phyloP scores from a whole-genome alignment of 2,888 invertebrate species.

The Vesta saturnalis region DNA sequence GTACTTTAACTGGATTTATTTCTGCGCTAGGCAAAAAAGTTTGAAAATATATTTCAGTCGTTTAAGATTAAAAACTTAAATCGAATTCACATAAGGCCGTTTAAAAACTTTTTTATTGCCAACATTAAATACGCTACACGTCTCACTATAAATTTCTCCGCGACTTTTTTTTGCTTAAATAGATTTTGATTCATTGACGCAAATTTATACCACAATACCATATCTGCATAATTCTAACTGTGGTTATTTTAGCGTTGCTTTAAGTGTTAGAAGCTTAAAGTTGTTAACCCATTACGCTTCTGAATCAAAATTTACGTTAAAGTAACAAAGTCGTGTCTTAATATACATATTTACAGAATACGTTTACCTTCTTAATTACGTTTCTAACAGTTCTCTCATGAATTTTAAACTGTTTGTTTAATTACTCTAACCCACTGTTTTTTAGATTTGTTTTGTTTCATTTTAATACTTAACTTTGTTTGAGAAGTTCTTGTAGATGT shows the following conservation, averaged over 20 bases:
- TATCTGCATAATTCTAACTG: not conserved
- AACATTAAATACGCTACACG: constrained; percentile 4
- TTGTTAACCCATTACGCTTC: not conserved
- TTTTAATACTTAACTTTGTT: too few species aligned
- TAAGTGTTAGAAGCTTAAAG: not conserved
- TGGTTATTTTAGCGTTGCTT: not conserved
- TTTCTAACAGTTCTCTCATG: constrained; percentile 7
- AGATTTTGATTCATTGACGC: not conserved
- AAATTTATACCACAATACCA: not conserved
- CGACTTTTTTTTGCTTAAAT: not conserved
- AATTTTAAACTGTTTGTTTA: constrained; percentile 13
- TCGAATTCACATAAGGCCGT: not conserved
- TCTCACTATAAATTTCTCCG: not conserved
- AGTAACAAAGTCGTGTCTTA: constrained; percentile 12
- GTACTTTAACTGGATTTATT: not conserved
- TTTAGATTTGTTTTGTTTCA: too few species aligned
- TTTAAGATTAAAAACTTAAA: not conserved
- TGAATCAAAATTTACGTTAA: constrained; percentile 14
- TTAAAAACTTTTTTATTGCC: constrained; percentile 6
- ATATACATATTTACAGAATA: constrained; percentile 16
- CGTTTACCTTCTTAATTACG: constrained; percentile 14
- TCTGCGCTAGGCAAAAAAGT: not conserved
- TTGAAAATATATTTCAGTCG: not conserved
- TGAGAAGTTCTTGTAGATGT: too few species aligned
- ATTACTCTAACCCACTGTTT: constrained; percentile 4